A percentile compares a stretch with the other conserved stretches of the same genome.
Evolutionary conservation across 2,888 invertebrate species (phyloP).

Genomic region (Aquatica leii): DNA sequence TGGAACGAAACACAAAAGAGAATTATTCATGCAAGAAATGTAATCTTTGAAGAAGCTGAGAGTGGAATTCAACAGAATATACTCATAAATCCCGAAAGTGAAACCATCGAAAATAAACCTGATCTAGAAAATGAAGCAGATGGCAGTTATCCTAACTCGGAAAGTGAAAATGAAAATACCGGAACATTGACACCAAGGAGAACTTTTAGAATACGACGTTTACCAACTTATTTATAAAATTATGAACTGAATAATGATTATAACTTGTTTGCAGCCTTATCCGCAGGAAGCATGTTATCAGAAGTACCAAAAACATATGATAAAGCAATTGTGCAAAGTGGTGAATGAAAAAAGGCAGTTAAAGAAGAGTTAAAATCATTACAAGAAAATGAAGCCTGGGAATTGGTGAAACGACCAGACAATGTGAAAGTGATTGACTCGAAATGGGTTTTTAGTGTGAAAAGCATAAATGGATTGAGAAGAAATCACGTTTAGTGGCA

Average conservation of each 20-base stretch:
- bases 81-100: too few relatives aligned
- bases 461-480: conserved; percentile 5
- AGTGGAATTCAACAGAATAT: too few relatives aligned
- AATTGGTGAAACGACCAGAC: conserved; percentile 29
- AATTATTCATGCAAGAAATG: too few relatives aligned
- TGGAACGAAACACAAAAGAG: too few relatives aligned
- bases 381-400: conserved; percentile 39
- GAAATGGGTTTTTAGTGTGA: conserved; percentile 40
- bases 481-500: conserved; percentile 41
- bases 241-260: not conserved
- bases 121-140: conserved; percentile 10
- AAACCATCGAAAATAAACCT: not conserved
- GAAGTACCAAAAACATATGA: conserved; percentile 32
- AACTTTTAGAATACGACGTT: not conserved
- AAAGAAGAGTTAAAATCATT: conserved; percentile 35
- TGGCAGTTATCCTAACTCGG: conserved; percentile 11
- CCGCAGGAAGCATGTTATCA: conserved; percentile 24
- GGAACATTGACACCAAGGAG: not conserved
- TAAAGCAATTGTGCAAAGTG: conserved; percentile 3
- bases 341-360: conserved; percentile 34
- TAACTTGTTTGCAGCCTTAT: conserved; percentile 5
- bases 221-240: not conserved
- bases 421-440: conserved; percentile 37
- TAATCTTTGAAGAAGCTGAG: too few relatives aligned
- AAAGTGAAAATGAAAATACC: not conserved